Conservation (phyloP, 92 coral and sea anemone species). For the Epizoanthus illoricatus region DNA sequence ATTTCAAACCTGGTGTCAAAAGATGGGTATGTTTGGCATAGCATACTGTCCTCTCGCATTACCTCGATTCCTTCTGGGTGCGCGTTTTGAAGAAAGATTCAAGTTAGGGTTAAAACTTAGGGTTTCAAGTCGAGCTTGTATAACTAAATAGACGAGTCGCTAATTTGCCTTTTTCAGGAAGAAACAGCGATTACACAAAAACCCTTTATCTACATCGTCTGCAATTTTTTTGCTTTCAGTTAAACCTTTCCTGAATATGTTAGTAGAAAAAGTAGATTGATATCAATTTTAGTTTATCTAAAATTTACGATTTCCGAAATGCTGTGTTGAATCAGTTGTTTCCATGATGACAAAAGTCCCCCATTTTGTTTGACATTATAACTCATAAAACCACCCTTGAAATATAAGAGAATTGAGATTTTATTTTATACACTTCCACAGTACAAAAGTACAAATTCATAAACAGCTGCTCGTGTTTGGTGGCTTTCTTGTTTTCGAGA, state of each 20-base stretch:
- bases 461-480: slow-evolving; percentile 1
- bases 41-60: slow-evolving; percentile 15
- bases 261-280: neutral
- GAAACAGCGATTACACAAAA: neutral
- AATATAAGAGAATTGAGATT: slow-evolving; percentile 5
- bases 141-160: neutral
- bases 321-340: neutral
- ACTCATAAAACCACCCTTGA: slow-evolving; percentile 24
- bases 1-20: neutral
- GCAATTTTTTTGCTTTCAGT: neutral
- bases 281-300: slow-evolving; percentile 1
- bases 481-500: slow-evolving; percentile 11
- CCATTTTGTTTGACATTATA: neutral
- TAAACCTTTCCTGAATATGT: neutral
- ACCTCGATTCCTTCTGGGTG: slow-evolving; percentile 10
- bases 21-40: slow-evolving; percentile 7
- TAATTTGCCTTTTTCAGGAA: neutral
- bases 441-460: slow-evolving; percentile 12
- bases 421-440: slow-evolving; percentile 10
- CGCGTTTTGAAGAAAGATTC: slow-evolving; percentile 5
- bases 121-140: slow-evolving; percentile 12
- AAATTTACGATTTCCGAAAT: slow-evolving; percentile 3
- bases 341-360: slow-evolving; percentile 10
- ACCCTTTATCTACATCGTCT: neutral
- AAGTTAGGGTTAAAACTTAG: slow-evolving; percentile 4